phyloP scores from a whole-genome alignment of 2,888 invertebrate genomes.

The Bugulina stolonifera region DNA sequence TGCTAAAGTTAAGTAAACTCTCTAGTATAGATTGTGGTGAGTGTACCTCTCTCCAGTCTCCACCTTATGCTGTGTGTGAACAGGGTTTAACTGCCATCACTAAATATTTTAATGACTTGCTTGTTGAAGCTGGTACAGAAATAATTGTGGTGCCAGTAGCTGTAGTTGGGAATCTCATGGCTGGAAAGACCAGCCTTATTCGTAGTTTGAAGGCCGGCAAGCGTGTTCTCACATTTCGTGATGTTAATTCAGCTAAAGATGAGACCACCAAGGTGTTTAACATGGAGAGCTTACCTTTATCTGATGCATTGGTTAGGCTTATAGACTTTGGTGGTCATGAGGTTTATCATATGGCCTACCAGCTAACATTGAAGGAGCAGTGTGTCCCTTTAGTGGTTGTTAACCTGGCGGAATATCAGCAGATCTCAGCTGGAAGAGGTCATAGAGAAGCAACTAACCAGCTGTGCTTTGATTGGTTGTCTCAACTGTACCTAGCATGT shows the following conservation, averaged over 20 bases:
- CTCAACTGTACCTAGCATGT: not conserved
- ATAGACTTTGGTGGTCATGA: not conserved
- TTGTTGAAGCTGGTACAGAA: not conserved
- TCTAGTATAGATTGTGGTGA: not conserved
- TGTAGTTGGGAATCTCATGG: not conserved
- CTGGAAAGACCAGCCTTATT: not conserved
- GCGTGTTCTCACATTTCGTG: not conserved
- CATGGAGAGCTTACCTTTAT: not conserved
- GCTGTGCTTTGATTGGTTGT: not conserved
- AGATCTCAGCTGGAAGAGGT: not conserved
- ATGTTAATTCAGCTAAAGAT: not conserved
- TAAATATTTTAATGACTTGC: not conserved
- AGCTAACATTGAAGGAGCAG: not conserved
- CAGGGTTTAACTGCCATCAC: not conserved
- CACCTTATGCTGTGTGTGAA: not conserved
- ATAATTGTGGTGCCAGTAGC: not conserved
- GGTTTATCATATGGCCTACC: not conserved
- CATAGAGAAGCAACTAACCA: not conserved
- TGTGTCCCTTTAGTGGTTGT: not conserved
- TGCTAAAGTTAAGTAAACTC: too few species aligned
- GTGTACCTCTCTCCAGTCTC: not conserved
- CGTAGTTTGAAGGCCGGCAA: not conserved
- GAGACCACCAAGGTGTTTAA: not conserved
- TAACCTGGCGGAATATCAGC: not conserved
- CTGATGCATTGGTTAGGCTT: not conserved